Conservation (phyloP, 2,797 vertebrate species). For the Lemur catta region DNA sequence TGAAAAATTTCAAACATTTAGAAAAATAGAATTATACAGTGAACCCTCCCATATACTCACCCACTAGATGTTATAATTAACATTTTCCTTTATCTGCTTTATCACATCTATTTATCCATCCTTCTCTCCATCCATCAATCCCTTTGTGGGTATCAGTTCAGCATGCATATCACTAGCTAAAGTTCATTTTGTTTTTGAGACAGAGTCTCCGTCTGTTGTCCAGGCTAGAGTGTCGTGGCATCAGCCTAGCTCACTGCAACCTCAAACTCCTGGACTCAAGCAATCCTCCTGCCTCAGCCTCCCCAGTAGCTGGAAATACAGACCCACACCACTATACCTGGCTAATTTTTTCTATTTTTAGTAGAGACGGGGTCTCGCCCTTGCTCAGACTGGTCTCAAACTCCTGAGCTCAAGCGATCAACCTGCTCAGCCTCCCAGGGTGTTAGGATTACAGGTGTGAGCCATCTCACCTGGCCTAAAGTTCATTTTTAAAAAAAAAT, state of each 20-base stretch:
- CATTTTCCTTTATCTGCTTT: not conserved
- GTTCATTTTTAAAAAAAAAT: not conserved
- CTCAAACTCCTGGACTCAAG: not conserved
- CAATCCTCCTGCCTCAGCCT: not conserved
- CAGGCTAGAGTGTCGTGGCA: not conserved
- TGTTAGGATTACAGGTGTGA: not conserved
- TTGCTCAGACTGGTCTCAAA: not conserved
- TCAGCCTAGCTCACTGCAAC: not conserved
- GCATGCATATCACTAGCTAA: not conserved
- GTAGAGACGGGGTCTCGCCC: not conserved
- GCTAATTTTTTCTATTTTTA: not conserved
- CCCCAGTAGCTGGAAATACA: not conserved
- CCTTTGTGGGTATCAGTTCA: not conserved
- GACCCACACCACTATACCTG: too few relatives aligned
- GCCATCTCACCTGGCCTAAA: not conserved
- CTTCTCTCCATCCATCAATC: not conserved
- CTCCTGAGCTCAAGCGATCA: not conserved
- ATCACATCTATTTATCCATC: not conserved
- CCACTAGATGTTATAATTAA: slow-evolving; percentile 7
- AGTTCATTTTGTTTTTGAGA: not conserved
- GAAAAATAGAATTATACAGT: not conserved
- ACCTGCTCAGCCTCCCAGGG: not conserved
- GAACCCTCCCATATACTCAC: not conserved
- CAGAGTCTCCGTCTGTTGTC: not conserved
- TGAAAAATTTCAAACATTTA: not conserved